Base-by-base conservation (phyloP, 2,797 vertebrate species). In the Cygnus olor region DNA sequence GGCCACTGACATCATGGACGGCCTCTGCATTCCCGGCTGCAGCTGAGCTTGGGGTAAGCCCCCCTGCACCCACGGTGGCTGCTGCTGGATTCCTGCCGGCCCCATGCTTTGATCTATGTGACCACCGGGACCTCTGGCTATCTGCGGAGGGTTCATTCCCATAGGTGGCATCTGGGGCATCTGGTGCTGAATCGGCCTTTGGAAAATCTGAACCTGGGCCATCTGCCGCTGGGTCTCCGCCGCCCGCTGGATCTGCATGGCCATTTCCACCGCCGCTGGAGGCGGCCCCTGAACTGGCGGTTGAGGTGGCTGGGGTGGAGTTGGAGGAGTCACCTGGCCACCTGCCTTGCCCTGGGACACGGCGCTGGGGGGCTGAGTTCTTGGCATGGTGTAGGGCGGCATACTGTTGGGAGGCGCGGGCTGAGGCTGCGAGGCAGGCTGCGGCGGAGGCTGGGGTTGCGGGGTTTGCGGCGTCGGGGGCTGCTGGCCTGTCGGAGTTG, bases 161-260 rank as follows among this genome's bases (percentile, higher is more conserved):
- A 98, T 98, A 1, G 97, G 97, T 3, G 97, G 89, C 97, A 98
- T 98, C 51, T 97, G 98, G 74, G 98, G 96, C 97, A 98, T 98
- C 94, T 98, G 98, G 92, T 99, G 98, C 64, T 98, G 97, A 96
- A 99, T 97, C 1, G 99, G 99, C 96, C 99, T 98, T 94, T 99
- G 99, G 86, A 99, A 98, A 77, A 98, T 98, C 82, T 99, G 99
- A 74, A 98, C 98, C 10, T 99, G 99, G n/a, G 99, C 99, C 99
- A 99, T 99, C 97, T 99, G 99, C 95, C 99, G 98, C 96, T 99
- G 99, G 16, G 99, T 99, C 77, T 99, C 99, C 0, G 99, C 99
- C 19, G 99, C 99, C 95, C 99, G 98, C 94, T 99, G 99, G 95
- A 99, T 99, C 98, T 99, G 99, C 99, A 99, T 98, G 24, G 99